Base-by-base conservation (phyloP, 1,140 invertebrate species). In the honey bee (Apis mellifera) region DNA sequence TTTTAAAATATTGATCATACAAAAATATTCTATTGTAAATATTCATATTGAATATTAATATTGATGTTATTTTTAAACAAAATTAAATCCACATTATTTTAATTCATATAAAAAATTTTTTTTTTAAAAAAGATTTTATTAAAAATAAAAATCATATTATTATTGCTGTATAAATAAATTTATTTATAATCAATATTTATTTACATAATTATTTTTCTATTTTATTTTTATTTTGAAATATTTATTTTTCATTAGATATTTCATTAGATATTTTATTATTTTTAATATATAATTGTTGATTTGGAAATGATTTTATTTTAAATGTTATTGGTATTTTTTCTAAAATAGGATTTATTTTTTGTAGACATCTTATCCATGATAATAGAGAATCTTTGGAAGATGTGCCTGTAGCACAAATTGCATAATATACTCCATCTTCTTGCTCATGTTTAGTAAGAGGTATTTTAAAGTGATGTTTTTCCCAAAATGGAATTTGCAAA, bases 311-410 rank as follows among this genome's bases (percentile, higher is more conserved):
- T 21, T 42, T 64, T 5, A 94, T 42, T 52, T 90, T 97, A 90
- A 99, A 98, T 26, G 98, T 94, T 59, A 99, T 95, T n/a, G 97
- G 97, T 87, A 98, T 95, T 83, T 95, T 93, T 78, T 95, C 94
- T 71, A 99, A 92, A 32, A 94, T 91, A 0, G 97, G 96, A 94
- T 99, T 98, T 1, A 96, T 92, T 80, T 95, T 95, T 93, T 99
- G 96, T 66, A 99, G 92, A 90, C 97, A 95, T 79, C 98, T 95
- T 89, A 99, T 96, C 99, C 99, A 99, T 1, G 97, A 98, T 26
- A 99, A 92, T 3, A 99, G 92, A 1, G 98, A 99, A 94, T 99
- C 97, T 94, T 97, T 96, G 57, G 96, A 96, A 15, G 97, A 98
- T n/a, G 97, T 97, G 80, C 98, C 98, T 80, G 98, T 98, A 23